phyloP scores from a whole-genome alignment of 1,140 invertebrate genomes.

The Hylaeus anthracinus region DNA sequence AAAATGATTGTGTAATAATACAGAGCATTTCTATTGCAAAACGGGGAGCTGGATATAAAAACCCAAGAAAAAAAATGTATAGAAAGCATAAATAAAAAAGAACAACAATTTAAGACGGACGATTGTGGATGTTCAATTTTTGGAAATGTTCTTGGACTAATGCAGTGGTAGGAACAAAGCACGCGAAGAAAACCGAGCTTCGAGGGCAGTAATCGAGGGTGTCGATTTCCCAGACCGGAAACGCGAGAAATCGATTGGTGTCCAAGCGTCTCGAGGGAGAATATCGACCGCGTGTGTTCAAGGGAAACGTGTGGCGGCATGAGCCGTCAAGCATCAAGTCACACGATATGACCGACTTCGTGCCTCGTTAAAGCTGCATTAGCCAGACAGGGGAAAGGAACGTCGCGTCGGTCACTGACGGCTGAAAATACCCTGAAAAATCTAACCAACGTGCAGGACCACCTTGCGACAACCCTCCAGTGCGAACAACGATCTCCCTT shows the following conservation, averaged over 20 bases:
- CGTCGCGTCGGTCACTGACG: constrained; percentile 28
- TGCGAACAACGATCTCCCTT: too few species aligned
- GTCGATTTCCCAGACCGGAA: constrained; percentile 40
- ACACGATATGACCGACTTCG: constrained; percentile 61
- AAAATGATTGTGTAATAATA: too few species aligned
- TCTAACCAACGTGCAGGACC: not conserved
- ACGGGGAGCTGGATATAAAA: too few species aligned
- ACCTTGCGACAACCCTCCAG: too few species aligned
- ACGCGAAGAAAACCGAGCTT: not conserved
- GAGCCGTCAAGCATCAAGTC: constrained; percentile 37
- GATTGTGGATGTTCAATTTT: too few species aligned
- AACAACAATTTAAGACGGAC: too few species aligned
- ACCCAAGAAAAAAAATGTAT: too few species aligned
- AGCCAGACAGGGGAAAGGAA: constrained; percentile 43
- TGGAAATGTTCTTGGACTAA: too few species aligned
- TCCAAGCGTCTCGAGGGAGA: not conserved
- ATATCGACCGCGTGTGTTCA: constrained; percentile 26
- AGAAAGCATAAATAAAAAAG: too few species aligned
- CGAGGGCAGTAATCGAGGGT: not conserved
- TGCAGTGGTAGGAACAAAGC: not conserved
- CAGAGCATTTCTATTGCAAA: too few species aligned
- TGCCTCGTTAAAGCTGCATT: constrained; percentile 66
- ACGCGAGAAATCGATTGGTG: constrained; percentile 24
- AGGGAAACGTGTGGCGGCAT: constrained; percentile 26
- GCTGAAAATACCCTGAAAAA: constrained; percentile 38